Conservation (phyloP, 2,797 vertebrate species). For the Urophycis tenuis region DNA sequence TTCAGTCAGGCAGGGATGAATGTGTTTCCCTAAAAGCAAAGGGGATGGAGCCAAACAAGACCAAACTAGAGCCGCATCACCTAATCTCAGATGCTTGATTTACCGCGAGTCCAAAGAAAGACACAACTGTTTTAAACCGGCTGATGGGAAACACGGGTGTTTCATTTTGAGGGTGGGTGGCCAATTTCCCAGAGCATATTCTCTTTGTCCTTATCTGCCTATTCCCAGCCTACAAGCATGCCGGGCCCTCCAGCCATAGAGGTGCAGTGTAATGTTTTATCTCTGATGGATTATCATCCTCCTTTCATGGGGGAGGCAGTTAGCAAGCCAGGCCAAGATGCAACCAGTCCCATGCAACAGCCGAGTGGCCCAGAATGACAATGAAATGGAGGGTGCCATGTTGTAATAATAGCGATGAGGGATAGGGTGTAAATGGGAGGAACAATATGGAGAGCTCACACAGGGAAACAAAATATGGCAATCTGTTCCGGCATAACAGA, state of each 20-base stretch:
- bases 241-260: conserved; percentile 29
- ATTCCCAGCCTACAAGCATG: conserved; percentile 33
- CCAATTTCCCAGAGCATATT: conserved; percentile 36
- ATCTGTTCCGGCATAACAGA: conserved; percentile 64
- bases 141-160: conserved; percentile 40
- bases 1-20: conserved; percentile 46
- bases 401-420: conserved; percentile 47
- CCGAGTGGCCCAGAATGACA: conserved; percentile 46
- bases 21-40: conserved; percentile 39
- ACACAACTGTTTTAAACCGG: conserved; percentile 41
- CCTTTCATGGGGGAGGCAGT: conserved; percentile 34
- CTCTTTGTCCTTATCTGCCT: conserved; percentile 17
- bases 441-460: conserved; percentile 45
- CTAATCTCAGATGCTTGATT: conserved; percentile 33
- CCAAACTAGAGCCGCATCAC: conserved; percentile 44
- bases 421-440: conserved; percentile 23
- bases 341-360: conserved; percentile 31
- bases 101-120: conserved; percentile 29
- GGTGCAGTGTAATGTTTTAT: conserved; percentile 48
- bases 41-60: conserved; percentile 32
- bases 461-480: conserved; percentile 60
- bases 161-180: conserved; percentile 50
- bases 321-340: conserved; percentile 28
- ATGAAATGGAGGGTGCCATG: conserved; percentile 54
- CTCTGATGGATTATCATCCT: conserved; percentile 47